phyloP scores from a whole-genome alignment of 1,140 invertebrate species.

The Ceratina japonica region DNA sequence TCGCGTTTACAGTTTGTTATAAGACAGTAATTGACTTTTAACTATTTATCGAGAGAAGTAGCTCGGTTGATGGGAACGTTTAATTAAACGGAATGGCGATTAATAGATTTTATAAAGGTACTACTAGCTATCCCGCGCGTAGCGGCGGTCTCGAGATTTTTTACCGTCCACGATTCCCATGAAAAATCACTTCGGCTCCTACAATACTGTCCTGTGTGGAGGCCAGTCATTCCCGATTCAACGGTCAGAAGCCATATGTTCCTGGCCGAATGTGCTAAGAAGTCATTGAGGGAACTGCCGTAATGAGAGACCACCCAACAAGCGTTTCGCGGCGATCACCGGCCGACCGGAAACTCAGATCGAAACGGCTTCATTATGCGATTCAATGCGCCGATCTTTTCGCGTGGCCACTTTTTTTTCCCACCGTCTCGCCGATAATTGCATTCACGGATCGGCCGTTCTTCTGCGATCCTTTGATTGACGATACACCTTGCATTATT shows the following conservation, averaged over 20 bases:
- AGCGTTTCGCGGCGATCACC: constrained; percentile 50
- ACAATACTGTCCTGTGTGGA: constrained; percentile 57
- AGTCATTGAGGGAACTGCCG: constrained; percentile 62
- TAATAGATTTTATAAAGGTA: constrained; percentile 3
- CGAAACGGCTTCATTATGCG: constrained; percentile 56
- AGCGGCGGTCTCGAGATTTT: constrained; percentile 39
- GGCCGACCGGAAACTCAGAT: constrained; percentile 54
- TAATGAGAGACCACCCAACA: constrained; percentile 63
- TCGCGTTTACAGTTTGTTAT: too few species aligned
- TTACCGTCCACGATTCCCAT: constrained; percentile 52
- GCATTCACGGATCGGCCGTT: neutral
- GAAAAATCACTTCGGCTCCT: constrained; percentile 60
- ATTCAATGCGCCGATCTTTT: constrained; percentile 29
- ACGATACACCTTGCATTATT: neutral
- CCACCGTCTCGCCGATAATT: neutral
- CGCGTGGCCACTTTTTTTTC: constrained; percentile 15
- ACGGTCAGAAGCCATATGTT: constrained; percentile 62
- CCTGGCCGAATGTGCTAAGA: constrained; percentile 59
- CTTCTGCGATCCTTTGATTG: neutral
- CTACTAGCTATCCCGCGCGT: constrained; percentile 9
- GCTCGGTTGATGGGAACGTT: neutral
- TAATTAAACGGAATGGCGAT: neutral
- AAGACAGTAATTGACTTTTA: neutral
- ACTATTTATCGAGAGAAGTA: too few species aligned
- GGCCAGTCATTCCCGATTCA: constrained; percentile 58